These are phyloP conservation scores for Huso huso DNA, from an alignment of 2,797 vertebrate species.

Conservation along the genomic window DNA sequence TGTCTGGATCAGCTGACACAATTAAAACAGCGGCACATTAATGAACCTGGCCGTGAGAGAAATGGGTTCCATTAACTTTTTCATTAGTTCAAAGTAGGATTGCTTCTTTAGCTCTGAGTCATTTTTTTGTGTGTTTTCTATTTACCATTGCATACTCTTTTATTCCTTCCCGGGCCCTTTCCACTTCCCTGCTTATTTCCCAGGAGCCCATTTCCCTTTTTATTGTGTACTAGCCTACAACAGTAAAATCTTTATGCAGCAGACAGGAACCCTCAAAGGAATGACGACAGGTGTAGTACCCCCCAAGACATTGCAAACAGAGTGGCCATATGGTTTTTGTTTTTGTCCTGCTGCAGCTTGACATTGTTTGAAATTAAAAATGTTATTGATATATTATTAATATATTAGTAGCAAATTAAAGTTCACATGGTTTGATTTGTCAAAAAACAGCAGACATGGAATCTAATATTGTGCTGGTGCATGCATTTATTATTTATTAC, in stretches of 20 bases:
- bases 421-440: too few relatives aligned
- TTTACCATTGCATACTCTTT: constrained; percentile 20
- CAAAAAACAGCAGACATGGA: too few relatives aligned
- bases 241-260: neutral
- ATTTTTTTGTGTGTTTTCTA: constrained; percentile 29
- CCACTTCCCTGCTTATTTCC: neutral
- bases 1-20: constrained; percentile 16
- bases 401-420: too few relatives aligned
- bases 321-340: neutral
- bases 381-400: too few relatives aligned
- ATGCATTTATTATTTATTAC: too few relatives aligned
- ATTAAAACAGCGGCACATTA: constrained; percentile 29
- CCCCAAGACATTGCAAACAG: neutral
- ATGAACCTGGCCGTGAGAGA: constrained; percentile 36
- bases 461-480: too few relatives aligned
- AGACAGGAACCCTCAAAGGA: neutral
- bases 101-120: constrained; percentile 35
- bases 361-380: neutral
- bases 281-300: neutral
- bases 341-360: neutral
- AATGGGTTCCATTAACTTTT: constrained; percentile 42
- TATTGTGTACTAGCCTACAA: neutral
- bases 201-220: neutral
- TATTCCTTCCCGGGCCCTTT: constrained; percentile 5
- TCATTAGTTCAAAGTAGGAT: constrained; percentile 42